These are phyloP conservation scores for Pipistrellus pygmaeus DNA, from an alignment of 2,797 vertebrate species.

Conservation along the genomic window DNA sequence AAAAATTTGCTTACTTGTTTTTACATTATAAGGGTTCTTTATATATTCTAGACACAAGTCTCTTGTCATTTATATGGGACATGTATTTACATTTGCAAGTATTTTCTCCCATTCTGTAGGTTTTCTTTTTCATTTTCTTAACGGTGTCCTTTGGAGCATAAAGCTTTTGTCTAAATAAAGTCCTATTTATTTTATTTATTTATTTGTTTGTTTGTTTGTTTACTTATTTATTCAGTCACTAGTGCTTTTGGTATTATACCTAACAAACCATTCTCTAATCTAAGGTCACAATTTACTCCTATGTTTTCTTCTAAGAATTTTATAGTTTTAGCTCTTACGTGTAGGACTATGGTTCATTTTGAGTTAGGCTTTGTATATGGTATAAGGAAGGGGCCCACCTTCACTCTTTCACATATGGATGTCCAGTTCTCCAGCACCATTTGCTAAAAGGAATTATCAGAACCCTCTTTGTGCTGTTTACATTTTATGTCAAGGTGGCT, in stretches of 20 bases:
- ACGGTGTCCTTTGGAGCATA: background rate
- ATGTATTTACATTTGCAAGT: background rate
- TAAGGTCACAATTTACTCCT: background rate
- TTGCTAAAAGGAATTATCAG: background rate
- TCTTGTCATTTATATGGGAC: background rate
- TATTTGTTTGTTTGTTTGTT: background rate
- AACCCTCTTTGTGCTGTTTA: background rate
- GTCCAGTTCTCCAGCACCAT: background rate
- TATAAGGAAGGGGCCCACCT: background rate
- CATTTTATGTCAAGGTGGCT: background rate
- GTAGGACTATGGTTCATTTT: background rate
- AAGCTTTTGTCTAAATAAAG: slow-evolving; percentile 16
- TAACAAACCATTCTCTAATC: background rate
- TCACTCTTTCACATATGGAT: background rate
- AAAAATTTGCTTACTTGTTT: background rate
- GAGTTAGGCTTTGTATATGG: background rate
- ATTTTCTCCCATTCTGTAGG: background rate
- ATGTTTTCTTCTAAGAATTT: slow-evolving; percentile 20
- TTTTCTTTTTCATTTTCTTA: slow-evolving; percentile 25
- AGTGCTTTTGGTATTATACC: background rate
- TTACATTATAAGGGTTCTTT: background rate
- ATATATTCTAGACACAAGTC: background rate
- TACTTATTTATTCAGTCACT: background rate
- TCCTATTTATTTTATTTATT: background rate
- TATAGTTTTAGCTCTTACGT: background rate